phyloP scores from a whole-genome alignment of 1,140 invertebrate species.

The Vanessa tameamea region DNA sequence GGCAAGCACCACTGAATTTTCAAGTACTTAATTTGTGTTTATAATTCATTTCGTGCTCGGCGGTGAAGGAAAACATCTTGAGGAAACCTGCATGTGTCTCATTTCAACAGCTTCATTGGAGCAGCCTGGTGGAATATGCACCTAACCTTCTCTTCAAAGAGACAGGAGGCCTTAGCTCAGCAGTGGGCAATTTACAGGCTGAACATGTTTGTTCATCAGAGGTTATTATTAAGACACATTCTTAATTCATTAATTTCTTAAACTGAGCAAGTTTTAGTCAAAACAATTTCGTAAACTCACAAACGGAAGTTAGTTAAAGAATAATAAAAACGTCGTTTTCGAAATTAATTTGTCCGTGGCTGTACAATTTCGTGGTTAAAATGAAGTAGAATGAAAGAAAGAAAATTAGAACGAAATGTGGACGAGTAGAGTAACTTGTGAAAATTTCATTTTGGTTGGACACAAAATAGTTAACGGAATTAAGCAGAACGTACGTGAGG shows the following conservation, averaged over 20 bases:
- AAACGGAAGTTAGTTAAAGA: constrained; percentile 13
- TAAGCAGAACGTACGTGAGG: constrained; percentile 53
- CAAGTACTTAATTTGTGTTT: too few relatives aligned
- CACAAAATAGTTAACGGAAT: constrained; percentile 67
- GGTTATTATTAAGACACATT: too few relatives aligned
- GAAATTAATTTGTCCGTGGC: constrained; percentile 24
- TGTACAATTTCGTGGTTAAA: constrained; percentile 35
- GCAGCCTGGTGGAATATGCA: too few relatives aligned
- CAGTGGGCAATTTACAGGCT: too few relatives aligned
- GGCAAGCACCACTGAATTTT: too few relatives aligned
- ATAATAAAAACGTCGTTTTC: constrained; percentile 29
- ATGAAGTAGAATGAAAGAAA: constrained; percentile 38
- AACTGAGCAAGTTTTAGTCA: background rate
- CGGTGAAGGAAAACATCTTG: too few relatives aligned
- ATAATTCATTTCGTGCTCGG: too few relatives aligned
- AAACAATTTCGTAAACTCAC: constrained; percentile 4
- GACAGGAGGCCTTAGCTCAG: too few relatives aligned
- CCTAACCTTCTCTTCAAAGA: too few relatives aligned
- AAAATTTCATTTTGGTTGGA: constrained; percentile 55
- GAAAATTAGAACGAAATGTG: constrained; percentile 41
- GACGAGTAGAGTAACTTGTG: constrained; percentile 44
- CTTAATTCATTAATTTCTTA: background rate
- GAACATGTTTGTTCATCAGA: too few relatives aligned
- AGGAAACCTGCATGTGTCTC: too few relatives aligned
- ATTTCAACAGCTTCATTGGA: too few relatives aligned